phyloP scores from a whole-genome alignment of 92 coral and sea anemone genomes.

The Parazoanthus swiftii region DNA sequence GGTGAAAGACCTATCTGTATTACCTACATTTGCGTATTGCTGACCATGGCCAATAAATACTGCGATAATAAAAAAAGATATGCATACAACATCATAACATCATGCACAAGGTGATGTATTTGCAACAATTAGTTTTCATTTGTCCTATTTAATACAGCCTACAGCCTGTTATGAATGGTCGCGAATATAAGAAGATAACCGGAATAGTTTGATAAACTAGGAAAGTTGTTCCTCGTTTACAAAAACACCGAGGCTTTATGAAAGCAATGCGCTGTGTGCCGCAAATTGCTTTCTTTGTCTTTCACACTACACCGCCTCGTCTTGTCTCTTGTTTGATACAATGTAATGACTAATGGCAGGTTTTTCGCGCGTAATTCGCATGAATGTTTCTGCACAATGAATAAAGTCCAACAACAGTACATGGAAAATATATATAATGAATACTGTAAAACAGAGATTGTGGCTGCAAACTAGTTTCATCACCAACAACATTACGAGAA shows the following conservation, averaged over 20 bases:
- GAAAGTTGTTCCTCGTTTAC: neutral
- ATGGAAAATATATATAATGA: neutral
- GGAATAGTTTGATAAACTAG: neutral
- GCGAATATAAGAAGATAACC: neutral
- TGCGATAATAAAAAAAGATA: neutral
- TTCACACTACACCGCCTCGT: neutral
- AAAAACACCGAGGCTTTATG: neutral
- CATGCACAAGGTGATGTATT: neutral
- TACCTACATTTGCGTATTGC: neutral
- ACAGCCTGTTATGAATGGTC: neutral
- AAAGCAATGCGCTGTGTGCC: neutral
- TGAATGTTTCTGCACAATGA: neutral
- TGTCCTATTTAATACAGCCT: neutral
- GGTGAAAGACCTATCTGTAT: neutral
- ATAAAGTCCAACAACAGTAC: neutral
- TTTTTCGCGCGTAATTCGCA: neutral
- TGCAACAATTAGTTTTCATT: neutral
- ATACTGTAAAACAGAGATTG: neutral
- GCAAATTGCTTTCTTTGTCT: conserved; percentile 9
- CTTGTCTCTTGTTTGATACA: neutral
- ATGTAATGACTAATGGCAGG: neutral
- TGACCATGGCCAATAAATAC: neutral
- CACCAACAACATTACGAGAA: neutral
- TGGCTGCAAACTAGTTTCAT: too few relatives aligned
- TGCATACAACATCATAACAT: neutral